phyloP scores from a whole-genome alignment of 1,140 invertebrate genomes.

The Tribolium castaneum region DNA sequence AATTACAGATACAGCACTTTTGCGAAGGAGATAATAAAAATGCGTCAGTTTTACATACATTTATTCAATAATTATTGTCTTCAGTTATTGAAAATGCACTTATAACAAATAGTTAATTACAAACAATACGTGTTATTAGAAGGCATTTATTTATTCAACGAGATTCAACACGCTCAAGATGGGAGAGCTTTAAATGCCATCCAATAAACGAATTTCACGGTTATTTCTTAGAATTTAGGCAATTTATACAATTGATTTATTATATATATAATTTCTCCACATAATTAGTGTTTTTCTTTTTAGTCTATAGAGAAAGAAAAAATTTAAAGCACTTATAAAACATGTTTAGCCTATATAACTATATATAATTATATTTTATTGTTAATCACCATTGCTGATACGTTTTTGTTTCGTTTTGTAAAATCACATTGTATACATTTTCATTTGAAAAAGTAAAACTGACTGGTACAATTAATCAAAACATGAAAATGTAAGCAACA shows the following conservation, averaged over 20 bases:
- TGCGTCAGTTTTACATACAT: slow-evolving; percentile 51
- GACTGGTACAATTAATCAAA: slow-evolving; percentile 10
- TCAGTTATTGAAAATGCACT: slow-evolving; percentile 64
- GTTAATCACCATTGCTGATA: slow-evolving; percentile 64
- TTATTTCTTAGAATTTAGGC: slow-evolving; percentile 38
- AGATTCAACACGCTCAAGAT: slow-evolving; percentile 3
- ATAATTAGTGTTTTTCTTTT: slow-evolving; percentile 34
- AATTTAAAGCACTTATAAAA: slow-evolving; percentile 55
- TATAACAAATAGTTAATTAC: slow-evolving; percentile 59
- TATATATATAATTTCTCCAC: slow-evolving; percentile 25
- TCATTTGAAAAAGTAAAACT: slow-evolving; percentile 18
- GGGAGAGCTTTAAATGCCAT: slow-evolving; percentile 41
- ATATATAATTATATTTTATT: slow-evolving; percentile 51
- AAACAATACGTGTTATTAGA: slow-evolving; percentile 50
- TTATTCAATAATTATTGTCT: slow-evolving; percentile 64
- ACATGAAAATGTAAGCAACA: slow-evolving; percentile 33
- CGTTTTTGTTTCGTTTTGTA: slow-evolving; percentile 62
- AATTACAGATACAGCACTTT: too few species aligned
- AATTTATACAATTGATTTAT: slow-evolving; percentile 35
- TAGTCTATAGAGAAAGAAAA: slow-evolving; percentile 47
- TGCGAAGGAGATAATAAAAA: too few species aligned
- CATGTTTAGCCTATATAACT: slow-evolving; percentile 49
- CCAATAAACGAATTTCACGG: slow-evolving; percentile 46
- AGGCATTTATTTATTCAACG: slow-evolving; percentile 42
- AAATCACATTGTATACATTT: slow-evolving; percentile 60